Base-by-base conservation (phyloP, 2,888 invertebrate species). In the Ophion obscuratus region DNA sequence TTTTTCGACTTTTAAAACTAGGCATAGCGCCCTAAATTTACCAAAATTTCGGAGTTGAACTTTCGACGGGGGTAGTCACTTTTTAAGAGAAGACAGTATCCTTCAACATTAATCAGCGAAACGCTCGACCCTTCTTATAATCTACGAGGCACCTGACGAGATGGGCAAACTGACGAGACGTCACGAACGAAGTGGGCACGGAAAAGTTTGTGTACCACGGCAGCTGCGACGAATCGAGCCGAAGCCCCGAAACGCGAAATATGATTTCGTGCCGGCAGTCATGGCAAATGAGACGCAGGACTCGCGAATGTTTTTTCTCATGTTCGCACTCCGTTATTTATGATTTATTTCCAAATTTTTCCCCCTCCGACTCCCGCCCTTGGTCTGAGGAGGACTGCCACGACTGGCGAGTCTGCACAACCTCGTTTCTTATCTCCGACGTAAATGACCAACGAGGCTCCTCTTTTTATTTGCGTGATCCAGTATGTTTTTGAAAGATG, bases 401-500 rank as follows among this genome's bases (percentile, higher is more conserved):
- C 17, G 53, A 53, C 53, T 17, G 53, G n/a, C 44, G 27, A 24
- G 24, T 44, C 47, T 44, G 53, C 36, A 31, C 64, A 75, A 66
- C 85, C 84, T 85, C 88, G 84, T 88, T 84, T 84, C 87, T 85
- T 85, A 76, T 73, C 24, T 62, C 80, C 73, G 83, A 87, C 81
- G 83, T 78, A 88, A 91, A 92, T 92, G 91, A 89, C 89, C 86
- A 84, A 81, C 81, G 87, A 57, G 47, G 71, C 53, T 40, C 53
- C 61, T 67, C 77, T 83, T 91, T 91, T 92, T 91, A 81, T 84
- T 53, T 82, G 68, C 75, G 53, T 40, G 68, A 76, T 81, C 88
- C 85, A 90, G 92, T 93, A 90, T 92, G 92, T 93, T 93, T 93
- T 92, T 91, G 91, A 93, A 92, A 93, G 90, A 92, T 91, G 91